Base-by-base conservation (phyloP, 2,113 vertebrate genomes). In the Cnemophilus loriae region DNA sequence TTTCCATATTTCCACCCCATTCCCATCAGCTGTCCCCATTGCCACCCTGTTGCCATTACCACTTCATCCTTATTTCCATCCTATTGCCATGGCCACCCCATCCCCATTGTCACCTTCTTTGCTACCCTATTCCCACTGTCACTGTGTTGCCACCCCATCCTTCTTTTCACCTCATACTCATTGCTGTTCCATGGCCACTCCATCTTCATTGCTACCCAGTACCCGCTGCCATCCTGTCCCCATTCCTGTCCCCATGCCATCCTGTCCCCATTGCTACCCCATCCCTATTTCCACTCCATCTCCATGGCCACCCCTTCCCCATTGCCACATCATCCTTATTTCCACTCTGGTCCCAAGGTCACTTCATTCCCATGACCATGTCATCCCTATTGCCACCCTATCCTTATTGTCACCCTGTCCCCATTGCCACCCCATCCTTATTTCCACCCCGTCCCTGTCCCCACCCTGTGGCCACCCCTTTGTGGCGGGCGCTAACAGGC, bases 401-500 rank as follows among this genome's bases (percentile, higher is more conserved):
- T 42, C 11, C 53, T 13, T 33, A 20, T 20, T 33, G 3, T 18
- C 32, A 24, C n/a, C 10, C 6, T 4, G 2, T 57, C 2, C 35
- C 20, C 4, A 2, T 22, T 1, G 13, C 17, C 60, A 28, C 23
- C 37, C 27, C 1, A 7, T 42, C 6, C 16, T 8, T 35, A 14
- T 49, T 42, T 6, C 60, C 30, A n/a, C 24, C 49, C 21, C 6
- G 1, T 30, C 30, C 30, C 17, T 5, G 9, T 68, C 21, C 18
- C 30, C 16, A 16, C 22, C 47, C 55, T 2, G 1, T 30, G n/a
- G 23, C 84, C 98, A 91, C 97, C 96, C 96, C 73, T 91, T 93
- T 89, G 50, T 95, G 77, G 76, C 71, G 3, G 70, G 59, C 2
- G n/a, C 95, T 96, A 95, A 95, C 97, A 97, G 97, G 97, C 96